A percentile compares a stretch with the other conserved stretches of the same genome.
These are phyloP conservation scores for Tauraco erythrolophus DNA, from an alignment of 2,113 vertebrate species.

Conservation along the genomic window DNA sequence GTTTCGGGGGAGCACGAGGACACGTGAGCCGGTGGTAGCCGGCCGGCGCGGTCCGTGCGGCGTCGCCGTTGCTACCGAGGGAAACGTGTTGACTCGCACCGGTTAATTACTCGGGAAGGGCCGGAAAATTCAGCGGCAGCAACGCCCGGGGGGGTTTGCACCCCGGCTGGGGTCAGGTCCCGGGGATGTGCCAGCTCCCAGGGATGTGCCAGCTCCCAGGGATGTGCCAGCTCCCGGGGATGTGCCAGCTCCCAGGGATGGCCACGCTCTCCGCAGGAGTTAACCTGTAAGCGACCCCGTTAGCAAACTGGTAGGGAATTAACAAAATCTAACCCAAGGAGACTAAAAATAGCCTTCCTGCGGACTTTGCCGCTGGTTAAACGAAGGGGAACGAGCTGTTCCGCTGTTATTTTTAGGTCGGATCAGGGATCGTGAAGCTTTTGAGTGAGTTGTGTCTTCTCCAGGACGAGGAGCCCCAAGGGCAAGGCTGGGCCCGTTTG, in stretches of 20 bases:
- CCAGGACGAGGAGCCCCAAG: accelerated
- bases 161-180: accelerated
- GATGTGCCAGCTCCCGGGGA: neutral
- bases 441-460: neutral
- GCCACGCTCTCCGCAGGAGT: neutral
- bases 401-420: conserved; percentile 8
- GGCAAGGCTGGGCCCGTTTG: too few species aligned
- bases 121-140: neutral
- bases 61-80: neutral
- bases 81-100: neutral
- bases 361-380: neutral
- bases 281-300: neutral
- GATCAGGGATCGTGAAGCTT: neutral
- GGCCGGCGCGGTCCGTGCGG: neutral
- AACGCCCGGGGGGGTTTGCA: neutral
- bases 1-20: neutral
- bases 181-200: neutral
- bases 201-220: neutral
- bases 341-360: conserved; percentile 42
- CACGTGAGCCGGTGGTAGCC: accelerated
- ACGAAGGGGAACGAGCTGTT: neutral
- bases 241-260: neutral
- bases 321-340: neutral
- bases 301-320: neutral
- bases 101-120: neutral